Percentiles rank a stretch among this genome's conserved stretches.
phyloP scores from a whole-genome alignment of 92 coral and sea anemone species.

The Porites evermanni region DNA sequence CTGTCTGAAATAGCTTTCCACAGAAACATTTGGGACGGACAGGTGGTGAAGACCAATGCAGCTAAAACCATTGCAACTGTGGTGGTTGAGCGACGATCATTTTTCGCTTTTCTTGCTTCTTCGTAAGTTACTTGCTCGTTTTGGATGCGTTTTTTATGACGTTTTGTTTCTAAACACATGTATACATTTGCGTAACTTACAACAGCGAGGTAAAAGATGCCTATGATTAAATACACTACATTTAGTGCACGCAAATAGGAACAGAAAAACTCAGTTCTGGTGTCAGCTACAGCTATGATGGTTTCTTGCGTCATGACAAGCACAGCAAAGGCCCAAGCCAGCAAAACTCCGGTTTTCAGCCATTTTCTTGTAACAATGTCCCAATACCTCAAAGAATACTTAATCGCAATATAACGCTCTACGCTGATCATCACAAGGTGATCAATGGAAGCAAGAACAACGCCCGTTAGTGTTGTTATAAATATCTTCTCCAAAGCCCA shows the following conservation, averaged over 20 bases:
- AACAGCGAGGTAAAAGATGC: background rate
- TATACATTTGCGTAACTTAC: background rate
- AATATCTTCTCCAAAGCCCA: background rate
- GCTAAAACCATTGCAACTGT: constrained; percentile 6
- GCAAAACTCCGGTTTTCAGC: background rate
- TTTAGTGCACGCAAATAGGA: background rate
- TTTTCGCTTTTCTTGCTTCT: constrained; percentile 15
- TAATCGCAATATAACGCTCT: constrained; percentile 14
- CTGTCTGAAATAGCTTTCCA: background rate
- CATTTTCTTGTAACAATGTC: constrained; percentile 19
- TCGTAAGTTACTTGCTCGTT: background rate
- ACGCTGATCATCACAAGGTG: constrained; percentile 4
- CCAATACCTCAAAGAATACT: constrained; percentile 15
- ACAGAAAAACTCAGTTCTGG: background rate
- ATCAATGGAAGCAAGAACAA: background rate
- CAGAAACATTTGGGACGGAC: background rate
- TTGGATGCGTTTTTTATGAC: constrained; percentile 20
- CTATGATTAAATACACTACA: background rate
- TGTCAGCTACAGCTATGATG: background rate
- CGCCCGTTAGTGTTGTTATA: background rate
- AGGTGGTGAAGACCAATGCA: background rate
- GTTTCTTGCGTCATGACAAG: background rate
- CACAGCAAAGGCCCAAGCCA: constrained; percentile 3
- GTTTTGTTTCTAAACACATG: constrained; percentile 13
- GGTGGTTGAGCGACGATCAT: background rate